Evolutionary conservation across 2,797 vertebrate genomes (phyloP).

Genomic region (Tenualosa ilisha): DNA sequence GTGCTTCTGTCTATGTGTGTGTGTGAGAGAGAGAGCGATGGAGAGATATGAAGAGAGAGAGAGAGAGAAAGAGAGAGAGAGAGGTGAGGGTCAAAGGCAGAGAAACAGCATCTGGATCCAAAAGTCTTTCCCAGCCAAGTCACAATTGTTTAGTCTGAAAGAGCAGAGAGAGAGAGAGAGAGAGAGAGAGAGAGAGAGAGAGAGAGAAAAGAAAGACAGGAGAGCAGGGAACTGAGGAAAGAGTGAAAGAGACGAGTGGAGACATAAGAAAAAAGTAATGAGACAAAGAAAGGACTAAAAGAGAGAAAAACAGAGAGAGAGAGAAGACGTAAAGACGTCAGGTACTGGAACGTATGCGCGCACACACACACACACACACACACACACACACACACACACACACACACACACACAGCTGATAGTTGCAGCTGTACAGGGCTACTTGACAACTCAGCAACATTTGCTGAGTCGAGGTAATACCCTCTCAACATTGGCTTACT

Average conservation of each 20-base stretch:
- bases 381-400: neutral
- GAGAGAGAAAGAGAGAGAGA: conserved; percentile 61
- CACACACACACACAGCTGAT: neutral
- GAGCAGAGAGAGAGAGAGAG: conserved; percentile 48
- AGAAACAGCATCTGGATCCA: conserved; percentile 90
- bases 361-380: neutral
- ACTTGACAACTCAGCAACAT: neutral
- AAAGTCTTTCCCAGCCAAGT: conserved; percentile 91
- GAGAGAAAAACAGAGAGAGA: neutral
- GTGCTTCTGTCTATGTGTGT: conserved; percentile 47
- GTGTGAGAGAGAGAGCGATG: neutral
- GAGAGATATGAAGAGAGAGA: conserved; percentile 55
- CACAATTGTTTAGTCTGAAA: conserved; percentile 98
- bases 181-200: neutral
- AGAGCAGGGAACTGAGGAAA: too few relatives aligned
- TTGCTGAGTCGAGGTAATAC: neutral
- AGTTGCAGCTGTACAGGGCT: neutral
- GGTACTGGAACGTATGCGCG: too few relatives aligned
- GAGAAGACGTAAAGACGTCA: neutral
- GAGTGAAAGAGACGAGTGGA: too few relatives aligned
- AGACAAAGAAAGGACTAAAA: neutral
- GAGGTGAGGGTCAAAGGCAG: conserved; percentile 31
- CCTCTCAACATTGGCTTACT: neutral
- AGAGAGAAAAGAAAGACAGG: neutral
- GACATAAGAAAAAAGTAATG: neutral